Evolutionary conservation across 1,140 invertebrate genomes (phyloP), one percentile per base, ranked within the genome.

Genomic region (Sycophila sp.): DNA sequence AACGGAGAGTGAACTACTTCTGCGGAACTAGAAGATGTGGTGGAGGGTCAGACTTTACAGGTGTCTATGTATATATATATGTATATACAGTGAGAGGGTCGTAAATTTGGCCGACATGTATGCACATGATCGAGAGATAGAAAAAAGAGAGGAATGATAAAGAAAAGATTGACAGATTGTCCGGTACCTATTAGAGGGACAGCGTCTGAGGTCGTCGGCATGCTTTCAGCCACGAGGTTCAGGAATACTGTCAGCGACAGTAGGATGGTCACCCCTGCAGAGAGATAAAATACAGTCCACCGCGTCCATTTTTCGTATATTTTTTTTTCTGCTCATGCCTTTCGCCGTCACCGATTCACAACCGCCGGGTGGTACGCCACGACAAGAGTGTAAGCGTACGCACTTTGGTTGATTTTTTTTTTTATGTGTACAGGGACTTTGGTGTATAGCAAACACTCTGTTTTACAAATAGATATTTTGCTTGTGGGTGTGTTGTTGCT

Each of bases 241-340:
- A 95, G 91, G 92, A 99, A 99, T 84, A 99, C 97, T 88, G 97
- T 98, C 90, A 99, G 91, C 86, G 97, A 98, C 86, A 99, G 94
- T 84, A 99, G 91, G 87, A 99, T 99, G 85, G 96, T 99, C 85
- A 99, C 96, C 89, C 96, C 96, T 98, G 92, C 71, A 85, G 73
- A 77, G 79, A 79, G 69, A 80, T 76, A 55, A n/a, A 56, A n/a
- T 58, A n/a, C 32, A 36, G 59, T 38, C 32, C 24, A 22, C 32
- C 47, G n/a, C 34, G n/a, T 47, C 32, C 36, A 19, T 71, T 66
- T 19, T 51, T 59, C 26, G 15, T 36, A 45, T 51, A 8, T 11
- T 19, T 38, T 65, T 30, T 28, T n/a, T n/a, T n/a, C n/a, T n/a
- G n/a, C 1, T 32, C 11, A 45, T 45, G 40, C 40, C 8, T 40